Percentiles rank a stretch among this genome's conserved stretches.
These are phyloP conservation scores for Oreohelix idahoensis DNA, from an alignment of 1,140 invertebrate species.

Conservation along the genomic window DNA sequence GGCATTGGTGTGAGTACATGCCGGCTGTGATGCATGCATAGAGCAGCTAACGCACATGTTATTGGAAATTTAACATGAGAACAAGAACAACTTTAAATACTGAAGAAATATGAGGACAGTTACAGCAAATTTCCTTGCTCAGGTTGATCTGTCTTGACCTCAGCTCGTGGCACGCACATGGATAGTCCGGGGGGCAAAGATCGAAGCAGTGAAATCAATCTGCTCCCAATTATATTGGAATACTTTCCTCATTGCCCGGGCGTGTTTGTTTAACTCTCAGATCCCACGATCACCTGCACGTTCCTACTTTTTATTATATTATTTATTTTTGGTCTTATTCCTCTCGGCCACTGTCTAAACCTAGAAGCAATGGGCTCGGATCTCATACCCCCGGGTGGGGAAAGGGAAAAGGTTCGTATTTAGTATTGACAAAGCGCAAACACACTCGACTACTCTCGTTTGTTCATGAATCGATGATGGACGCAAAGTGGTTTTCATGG, in stretches of 20 bases:
- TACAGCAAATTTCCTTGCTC: not conserved
- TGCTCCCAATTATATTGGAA: not conserved
- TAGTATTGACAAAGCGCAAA: not conserved
- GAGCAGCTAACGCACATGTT: not conserved
- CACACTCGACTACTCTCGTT: not conserved
- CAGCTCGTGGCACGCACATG: not conserved
- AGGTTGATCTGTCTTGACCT: not conserved
- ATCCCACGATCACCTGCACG: not conserved
- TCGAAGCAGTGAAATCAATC: conserved; percentile 4
- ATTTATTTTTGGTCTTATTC: conserved; percentile 6
- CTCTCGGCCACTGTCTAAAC: not conserved
- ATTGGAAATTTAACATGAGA: not conserved
- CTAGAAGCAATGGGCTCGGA: not conserved
- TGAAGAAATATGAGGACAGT: not conserved
- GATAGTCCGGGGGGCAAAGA: not conserved
- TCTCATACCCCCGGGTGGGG: not conserved
- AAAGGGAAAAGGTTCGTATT: not conserved
- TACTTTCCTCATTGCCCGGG: not conserved
- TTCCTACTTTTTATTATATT: not conserved
- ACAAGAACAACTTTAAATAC: not conserved
- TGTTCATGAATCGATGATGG: conserved; percentile 2
- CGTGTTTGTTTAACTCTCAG: conserved; percentile 1
- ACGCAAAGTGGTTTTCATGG: not conserved
- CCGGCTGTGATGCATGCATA: not conserved
- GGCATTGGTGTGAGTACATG: not conserved